Evolutionary conservation across 2,888 invertebrate genomes (phyloP), one percentile per base, ranked within the genome.

Genomic region (Dromius quadrimaculatus): DNA sequence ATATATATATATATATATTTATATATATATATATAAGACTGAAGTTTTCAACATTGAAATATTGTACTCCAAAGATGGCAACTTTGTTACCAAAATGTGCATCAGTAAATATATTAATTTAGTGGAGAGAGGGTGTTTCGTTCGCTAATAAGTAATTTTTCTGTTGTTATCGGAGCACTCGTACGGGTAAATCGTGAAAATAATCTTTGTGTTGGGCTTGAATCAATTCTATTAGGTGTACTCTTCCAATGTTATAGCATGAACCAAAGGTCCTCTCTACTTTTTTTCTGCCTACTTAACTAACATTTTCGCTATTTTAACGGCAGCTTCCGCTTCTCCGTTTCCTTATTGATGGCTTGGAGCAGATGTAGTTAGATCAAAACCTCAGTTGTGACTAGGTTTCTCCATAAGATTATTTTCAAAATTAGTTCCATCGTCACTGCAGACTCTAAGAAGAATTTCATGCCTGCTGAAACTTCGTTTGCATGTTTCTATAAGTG

Each of bases 281-380:
- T 68, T 8, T 28, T 9, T 69, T 15, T 69, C n/a, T 11, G 65
- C 36, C 59, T 76, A 75, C 64, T 73, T 73, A 20, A 76, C 34
- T 8, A 74, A 28, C 3, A 8, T 68, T 47, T 76, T 76, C 13
- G 73, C 74, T 9, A 72, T 75, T 63, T 76, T 75, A 1, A 76
- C 76, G 11, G 74, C 8, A 28, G 28, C 28, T 8, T 28, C 72
- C 2, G 38, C 38, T n/a, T 38, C n/a, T 6, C 38, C 38, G 38
- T 38, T 38, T 2, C n/a, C 38, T 38, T 13, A 4, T n/a, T 9
- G 15, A 57, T 75, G 72, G 22, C 73, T 64, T 15, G 76, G 75
- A 15, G 75, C 73, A 0, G 74, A 74, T 1, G 75, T 73, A 11
- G 65, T 11, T 43, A 75, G 74, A 6, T 72, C 61, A 65, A 77